Evolutionary conservation across 1,140 invertebrate genomes (phyloP), one percentile per base, ranked within the genome.

Genomic region (Cephus cinctus): DNA sequence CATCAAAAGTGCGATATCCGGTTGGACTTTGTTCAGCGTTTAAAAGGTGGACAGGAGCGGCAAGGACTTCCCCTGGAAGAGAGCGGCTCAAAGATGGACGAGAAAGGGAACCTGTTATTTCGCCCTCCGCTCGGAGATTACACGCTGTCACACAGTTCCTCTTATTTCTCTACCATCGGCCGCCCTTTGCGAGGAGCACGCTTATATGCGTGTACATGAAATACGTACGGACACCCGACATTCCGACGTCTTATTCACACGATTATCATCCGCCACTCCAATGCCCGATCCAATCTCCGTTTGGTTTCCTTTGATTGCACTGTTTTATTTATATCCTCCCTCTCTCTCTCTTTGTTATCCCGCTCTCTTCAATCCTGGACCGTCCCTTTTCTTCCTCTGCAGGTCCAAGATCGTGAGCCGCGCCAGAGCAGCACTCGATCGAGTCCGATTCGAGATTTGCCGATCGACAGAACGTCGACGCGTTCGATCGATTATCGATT

Each of bases 51-150:
- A n/a, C n/a, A n/a, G n/a, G n/a, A n/a, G n/a, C n/a, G n/a, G n/a
- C n/a, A n/a, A n/a, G n/a, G n/a, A n/a, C n/a, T n/a, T n/a, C n/a
- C n/a, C n/a, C n/a, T n/a, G n/a, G n/a, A n/a, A n/a, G n/a, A n/a
- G n/a, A n/a, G n/a, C n/a, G n/a, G n/a, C n/a, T n/a, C n/a, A n/a
- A n/a, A n/a, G n/a, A n/a, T n/a, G n/a, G n/a, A 27, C 27, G 31
- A 50, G 52, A 57, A 63, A 58, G 53, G 59, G 66, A 69, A 70
- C 67, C 66, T 69, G 70, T 73, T 73, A 71, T 73, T 73, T 69
- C 59, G 59, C 56, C 56, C 42, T 50, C 39, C 34, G 36, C 40
- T 52, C 39, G 55, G 59, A 73, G 72, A 75, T 73, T 73, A 71
- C 66, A 73, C 65, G 70, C 67, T 75, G 72, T 72, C 72, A 71